Conservation (phyloP, 2,113 vertebrate genomes). For the Cebus imitator region DNA sequence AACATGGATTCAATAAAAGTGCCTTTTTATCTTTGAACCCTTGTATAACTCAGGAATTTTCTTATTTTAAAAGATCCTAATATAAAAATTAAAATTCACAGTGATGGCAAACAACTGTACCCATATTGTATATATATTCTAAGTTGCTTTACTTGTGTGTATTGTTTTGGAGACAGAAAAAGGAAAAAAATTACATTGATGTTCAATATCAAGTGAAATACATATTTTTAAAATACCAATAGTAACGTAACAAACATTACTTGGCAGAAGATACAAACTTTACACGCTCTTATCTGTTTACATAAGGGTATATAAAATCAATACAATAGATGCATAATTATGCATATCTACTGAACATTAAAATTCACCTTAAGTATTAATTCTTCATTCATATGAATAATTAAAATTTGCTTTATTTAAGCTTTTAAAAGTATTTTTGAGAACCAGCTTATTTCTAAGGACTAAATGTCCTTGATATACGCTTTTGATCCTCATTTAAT, state of each 20-base stretch:
- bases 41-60: neutral
- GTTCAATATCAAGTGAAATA: neutral
- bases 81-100: neutral
- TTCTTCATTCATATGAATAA: constrained; percentile 55
- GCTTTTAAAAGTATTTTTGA: constrained; percentile 49
- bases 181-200: neutral
- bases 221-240: neutral
- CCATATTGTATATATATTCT: neutral
- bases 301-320: neutral
- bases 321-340: neutral
- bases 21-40: constrained; percentile 3
- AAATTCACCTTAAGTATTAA: constrained; percentile 31
- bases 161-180: neutral
- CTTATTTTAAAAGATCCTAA: neutral
- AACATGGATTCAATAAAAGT: neutral
- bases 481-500: constrained; percentile 25
- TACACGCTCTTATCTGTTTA: neutral
- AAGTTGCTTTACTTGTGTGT: neutral
- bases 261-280: constrained; percentile 3
- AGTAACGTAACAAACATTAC: neutral
- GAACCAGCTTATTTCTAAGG: constrained; percentile 44
- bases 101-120: neutral
- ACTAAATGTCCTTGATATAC: constrained; percentile 22
- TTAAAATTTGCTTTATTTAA: constrained; percentile 35
- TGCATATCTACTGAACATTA: neutral